Evolutionary conservation across 2,888 invertebrate species (phyloP).

Genomic region (Taphrorychus bicolor): DNA sequence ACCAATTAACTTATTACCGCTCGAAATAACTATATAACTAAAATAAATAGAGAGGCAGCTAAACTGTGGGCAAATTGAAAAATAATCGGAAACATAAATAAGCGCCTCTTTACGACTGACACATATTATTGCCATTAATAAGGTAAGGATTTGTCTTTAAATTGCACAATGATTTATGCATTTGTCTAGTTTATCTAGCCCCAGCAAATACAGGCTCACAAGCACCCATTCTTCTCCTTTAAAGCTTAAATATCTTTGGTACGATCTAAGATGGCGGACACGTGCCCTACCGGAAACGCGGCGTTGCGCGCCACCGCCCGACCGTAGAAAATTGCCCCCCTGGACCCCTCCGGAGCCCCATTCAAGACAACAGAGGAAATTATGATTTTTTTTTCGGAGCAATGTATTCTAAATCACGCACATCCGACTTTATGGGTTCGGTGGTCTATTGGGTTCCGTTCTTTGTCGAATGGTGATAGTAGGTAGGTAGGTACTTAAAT

Average conservation of each 20-base stretch:
- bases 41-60: constrained; percentile 21
- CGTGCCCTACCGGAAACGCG: constrained; percentile 41
- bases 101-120: constrained; percentile 16
- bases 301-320: constrained; percentile 37
- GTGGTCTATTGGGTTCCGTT: constrained; percentile 32
- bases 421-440: constrained; percentile 40
- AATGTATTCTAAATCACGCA: constrained; percentile 42
- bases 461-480: constrained; percentile 3
- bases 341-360: constrained; percentile 23
- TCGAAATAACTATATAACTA: constrained; percentile 19
- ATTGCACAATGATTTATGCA: constrained; percentile 5
- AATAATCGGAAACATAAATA: constrained; percentile 27
- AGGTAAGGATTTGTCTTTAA: constrained; percentile 1
- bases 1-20: constrained; percentile 29
- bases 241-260: constrained; percentile 27
- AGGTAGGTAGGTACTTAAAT: too few relatives aligned
- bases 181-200: neutral
- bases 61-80: constrained; percentile 27
- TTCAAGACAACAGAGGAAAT: constrained; percentile 39
- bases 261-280: constrained; percentile 43
- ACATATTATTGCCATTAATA: constrained; percentile 17
- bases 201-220: neutral
- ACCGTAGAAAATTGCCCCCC: constrained; percentile 41
- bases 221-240: constrained; percentile 5
- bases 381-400: constrained; percentile 40